Evolutionary conservation across 1,140 invertebrate species (phyloP), one percentile per base, ranked within the genome.

Genomic region (Drosophila cardini): DNA sequence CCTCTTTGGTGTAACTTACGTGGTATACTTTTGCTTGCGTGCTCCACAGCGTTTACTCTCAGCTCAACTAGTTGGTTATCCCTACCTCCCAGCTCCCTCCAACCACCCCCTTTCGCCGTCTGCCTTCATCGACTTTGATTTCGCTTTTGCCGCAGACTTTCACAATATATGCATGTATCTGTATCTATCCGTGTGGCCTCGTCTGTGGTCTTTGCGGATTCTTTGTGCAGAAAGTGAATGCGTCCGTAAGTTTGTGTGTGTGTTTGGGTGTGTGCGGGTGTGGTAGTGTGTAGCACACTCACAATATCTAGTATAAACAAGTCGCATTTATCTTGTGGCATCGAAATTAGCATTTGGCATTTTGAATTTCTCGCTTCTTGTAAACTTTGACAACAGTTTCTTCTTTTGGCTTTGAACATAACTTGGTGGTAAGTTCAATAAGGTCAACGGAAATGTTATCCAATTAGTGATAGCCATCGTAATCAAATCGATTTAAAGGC

Each of bases 301-400:
- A 36, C 34, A 36, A 36, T 58, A 9, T 52, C 2, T 9, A 16
- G 30, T 8, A 13, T 40, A 7, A 13, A 34, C 38, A 53, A 36
- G 71, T 40, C 64, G 64, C 64, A 60, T 73, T 73, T 73, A 80
- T 79, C 72, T 72, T 38, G 58, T 55, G 55, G 63, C 70, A 46
- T 67, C 52, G 67, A 63, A 74, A 87, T 89, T 80, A 76, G 77
- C 84, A 89, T 89, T 89, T 80, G 84, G 67, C 81, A 78, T 85
- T 85, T 77, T 46, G 46, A 60, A 40, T 72, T 63, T 21, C 60
- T 48, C 32, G 43, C 26, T 76, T 45, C 69, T 76, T 75, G 61
- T 15, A 15, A 68, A 69, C 50, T 67, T 69, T 76, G 43, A 30
- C 42, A 55, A 55, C 64, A 58, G 53, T 32, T 52, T 57, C 55